Evolutionary conservation across 2,888 invertebrate genomes (phyloP).

Genomic region (Microdon myrmicae): DNA sequence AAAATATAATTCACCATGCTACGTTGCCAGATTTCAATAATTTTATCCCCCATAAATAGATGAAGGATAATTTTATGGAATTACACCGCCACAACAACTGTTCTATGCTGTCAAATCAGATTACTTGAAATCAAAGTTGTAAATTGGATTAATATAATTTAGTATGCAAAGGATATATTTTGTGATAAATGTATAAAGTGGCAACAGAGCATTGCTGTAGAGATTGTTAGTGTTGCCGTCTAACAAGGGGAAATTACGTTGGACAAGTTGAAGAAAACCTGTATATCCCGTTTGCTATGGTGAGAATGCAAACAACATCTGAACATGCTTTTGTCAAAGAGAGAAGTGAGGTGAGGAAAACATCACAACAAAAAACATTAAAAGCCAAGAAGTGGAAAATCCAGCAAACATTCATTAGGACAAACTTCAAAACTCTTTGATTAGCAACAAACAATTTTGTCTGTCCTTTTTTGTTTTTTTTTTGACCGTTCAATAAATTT

Average conservation of each 20-base stretch:
- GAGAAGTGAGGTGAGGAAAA: slow-evolving; percentile 36
- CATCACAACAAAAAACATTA: no score
- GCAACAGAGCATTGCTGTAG: slow-evolving; percentile 19
- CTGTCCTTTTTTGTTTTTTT: slow-evolving; percentile 2
- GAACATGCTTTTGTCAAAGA: no score
- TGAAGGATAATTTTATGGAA: no score
- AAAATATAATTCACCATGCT: slow-evolving; percentile 35
- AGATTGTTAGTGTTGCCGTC: slow-evolving; percentile 15
- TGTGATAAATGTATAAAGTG: slow-evolving; percentile 16
- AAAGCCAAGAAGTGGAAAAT: no score
- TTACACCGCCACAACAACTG: no score
- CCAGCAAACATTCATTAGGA: slow-evolving; percentile 15
- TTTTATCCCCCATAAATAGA: no score
- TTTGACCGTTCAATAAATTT: slow-evolving; percentile 2
- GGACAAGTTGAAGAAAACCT: slow-evolving; percentile 31
- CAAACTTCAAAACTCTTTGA: slow-evolving; percentile 7
- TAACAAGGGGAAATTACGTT: slow-evolving; percentile 36
- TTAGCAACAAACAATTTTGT: neutral
- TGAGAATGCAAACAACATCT: no score
- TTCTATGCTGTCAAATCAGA: no score
- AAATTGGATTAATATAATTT: no score
- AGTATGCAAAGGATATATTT: no score
- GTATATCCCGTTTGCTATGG: slow-evolving; percentile 47
- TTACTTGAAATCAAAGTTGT: no score
- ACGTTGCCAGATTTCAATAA: slow-evolving; percentile 39